A percentile compares a stretch with the other conserved stretches of the same genome.
phyloP scores from a whole-genome alignment of 1,140 invertebrate genomes.

The Goniozus legneri region DNA sequence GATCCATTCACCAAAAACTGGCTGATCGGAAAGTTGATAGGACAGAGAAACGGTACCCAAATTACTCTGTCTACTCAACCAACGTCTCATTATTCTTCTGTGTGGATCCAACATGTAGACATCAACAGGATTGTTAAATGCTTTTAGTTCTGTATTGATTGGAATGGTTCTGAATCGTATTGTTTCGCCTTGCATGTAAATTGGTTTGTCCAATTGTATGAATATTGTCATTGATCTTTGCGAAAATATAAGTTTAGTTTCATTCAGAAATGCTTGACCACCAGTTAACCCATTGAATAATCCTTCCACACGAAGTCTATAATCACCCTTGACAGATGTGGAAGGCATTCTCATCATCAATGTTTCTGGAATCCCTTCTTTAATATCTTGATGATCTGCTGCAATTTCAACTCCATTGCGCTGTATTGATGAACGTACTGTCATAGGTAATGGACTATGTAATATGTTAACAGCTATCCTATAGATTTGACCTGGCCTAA shows the following conservation, averaged over 20 bases:
- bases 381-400: constrained; percentile 71
- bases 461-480: constrained; percentile 77
- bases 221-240: constrained; percentile 93
- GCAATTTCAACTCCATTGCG: constrained; percentile 83
- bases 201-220: constrained; percentile 91
- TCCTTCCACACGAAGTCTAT: constrained; percentile 85
- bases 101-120: constrained; percentile 87
- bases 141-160: constrained; percentile 82
- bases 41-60: constrained; percentile 86
- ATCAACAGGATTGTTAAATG: constrained; percentile 84
- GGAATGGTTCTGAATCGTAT: constrained; percentile 85
- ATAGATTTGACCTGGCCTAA: constrained; percentile 83
- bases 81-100: constrained; percentile 80
- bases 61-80: constrained; percentile 87
- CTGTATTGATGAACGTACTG: constrained; percentile 78
- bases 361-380: constrained; percentile 77
- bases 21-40: constrained; percentile 88
- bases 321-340: constrained; percentile 76
- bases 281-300: constrained; percentile 79
- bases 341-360: constrained; percentile 80
- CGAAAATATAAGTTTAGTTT: constrained; percentile 75
- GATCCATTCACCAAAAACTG: constrained; percentile 88
- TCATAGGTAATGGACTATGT: constrained; percentile 68
- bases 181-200: constrained; percentile 91
- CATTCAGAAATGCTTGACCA: constrained; percentile 80